A percentile compares a stretch with the other conserved stretches of the same genome.
Evolutionary conservation across 2,888 invertebrate genomes (phyloP).

Genomic region (Melikaiella ostensackeni): DNA sequence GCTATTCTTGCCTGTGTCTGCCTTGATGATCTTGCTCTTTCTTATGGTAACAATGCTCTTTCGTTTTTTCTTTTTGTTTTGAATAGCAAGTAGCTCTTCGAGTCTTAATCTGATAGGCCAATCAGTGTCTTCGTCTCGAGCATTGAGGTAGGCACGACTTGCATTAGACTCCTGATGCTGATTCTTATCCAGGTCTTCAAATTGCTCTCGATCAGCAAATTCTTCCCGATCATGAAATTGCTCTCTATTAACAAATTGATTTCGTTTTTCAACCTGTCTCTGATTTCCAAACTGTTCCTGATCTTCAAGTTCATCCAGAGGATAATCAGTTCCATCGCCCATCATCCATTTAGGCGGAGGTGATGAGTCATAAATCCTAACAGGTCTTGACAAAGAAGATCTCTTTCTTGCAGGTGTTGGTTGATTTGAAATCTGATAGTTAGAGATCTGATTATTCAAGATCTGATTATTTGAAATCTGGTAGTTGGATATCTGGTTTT

Average conservation of each 20-base stretch:
- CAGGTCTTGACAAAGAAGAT: conserved; percentile 72
- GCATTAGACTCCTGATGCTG: conserved; percentile 7
- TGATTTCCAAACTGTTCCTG: not conserved
- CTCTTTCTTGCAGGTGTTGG: conserved; percentile 68
- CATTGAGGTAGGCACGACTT: conserved; percentile 18
- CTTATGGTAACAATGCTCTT: conserved; percentile 61
- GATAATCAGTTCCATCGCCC: not conserved
- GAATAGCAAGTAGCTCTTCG: conserved; percentile 72
- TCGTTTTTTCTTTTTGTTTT: conserved; percentile 65
- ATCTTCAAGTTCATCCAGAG: conserved; percentile 1
- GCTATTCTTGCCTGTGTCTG: conserved; percentile 59
- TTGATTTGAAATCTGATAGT: conserved; percentile 39
- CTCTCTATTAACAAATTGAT: conserved; percentile 43
- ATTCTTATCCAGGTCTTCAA: conserved; percentile 11
- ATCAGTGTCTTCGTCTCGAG: conserved; percentile 58
- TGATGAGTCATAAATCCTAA: conserved; percentile 71
- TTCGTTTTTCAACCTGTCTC: not conserved
- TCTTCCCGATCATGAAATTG: conserved; percentile 44
- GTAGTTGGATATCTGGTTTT: conserved; percentile 1
- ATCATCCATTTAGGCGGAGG: conserved; percentile 56
- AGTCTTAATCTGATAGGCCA: conserved; percentile 69
- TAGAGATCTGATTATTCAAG: not conserved
- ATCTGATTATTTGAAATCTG: not conserved
- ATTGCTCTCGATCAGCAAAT: conserved; percentile 44
- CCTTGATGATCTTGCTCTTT: conserved; percentile 65